Evolutionary conservation across 1,140 invertebrate genomes (phyloP).

Genomic region (Aplysia californica): DNA sequence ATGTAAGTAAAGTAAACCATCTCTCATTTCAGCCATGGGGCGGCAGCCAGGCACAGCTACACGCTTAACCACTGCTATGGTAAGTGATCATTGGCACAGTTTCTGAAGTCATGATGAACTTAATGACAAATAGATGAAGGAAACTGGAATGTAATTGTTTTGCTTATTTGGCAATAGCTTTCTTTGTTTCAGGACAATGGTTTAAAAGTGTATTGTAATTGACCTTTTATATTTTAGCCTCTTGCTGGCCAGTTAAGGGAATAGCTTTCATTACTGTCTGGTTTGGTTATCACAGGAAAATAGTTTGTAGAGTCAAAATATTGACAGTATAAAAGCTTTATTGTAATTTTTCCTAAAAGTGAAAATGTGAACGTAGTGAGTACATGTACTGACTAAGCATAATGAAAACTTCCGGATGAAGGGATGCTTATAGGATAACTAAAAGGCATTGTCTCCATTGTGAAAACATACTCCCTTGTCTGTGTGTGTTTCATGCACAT

Average conservation of each 20-base stretch:
- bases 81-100: too few species aligned
- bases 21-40: conserved; percentile 42
- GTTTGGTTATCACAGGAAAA: neutral
- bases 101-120: too few species aligned
- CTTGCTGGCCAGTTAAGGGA: neutral
- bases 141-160: too few species aligned
- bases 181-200: neutral
- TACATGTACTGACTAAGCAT: neutral
- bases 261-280: neutral
- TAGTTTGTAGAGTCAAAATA: neutral
- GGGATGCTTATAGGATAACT: too few species aligned
- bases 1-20: neutral
- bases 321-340: neutral
- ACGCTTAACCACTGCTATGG: conserved; percentile 66
- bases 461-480: too few species aligned
- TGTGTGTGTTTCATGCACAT: neutral
- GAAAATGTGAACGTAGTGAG: neutral
- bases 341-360: neutral
- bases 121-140: too few species aligned
- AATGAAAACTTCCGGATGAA: neutral
- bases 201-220: neutral
- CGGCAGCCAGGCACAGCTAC: conserved; percentile 65
- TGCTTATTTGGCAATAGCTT: neutral
- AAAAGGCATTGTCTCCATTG: too few species aligned
- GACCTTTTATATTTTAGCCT: neutral